Evolutionary conservation across 1,140 invertebrate genomes (phyloP), one percentile per base, ranked within the genome.

Genomic region (Lepidurus arcticus): DNA sequence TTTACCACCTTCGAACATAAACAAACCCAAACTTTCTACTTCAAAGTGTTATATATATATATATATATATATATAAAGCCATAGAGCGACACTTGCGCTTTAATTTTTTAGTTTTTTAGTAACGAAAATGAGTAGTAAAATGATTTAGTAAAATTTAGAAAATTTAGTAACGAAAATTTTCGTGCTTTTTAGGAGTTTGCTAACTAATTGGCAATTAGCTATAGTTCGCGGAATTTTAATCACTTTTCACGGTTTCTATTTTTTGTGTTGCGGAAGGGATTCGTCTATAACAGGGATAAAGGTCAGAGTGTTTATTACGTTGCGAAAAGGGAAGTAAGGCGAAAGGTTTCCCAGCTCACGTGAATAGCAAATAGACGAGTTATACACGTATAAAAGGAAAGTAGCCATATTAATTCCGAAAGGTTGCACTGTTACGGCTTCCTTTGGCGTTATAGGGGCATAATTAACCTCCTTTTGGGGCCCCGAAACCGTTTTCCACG

Each of bases 321-420:
- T 65, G 53, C 16, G 53, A 65, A n/a, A n/a, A n/a, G n/a, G n/a
- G n/a, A n/a, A 65, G 53, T 16, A 21, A 21, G 16, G 53, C n/a
- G 53, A 65, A 65, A 65, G 53, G 53, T 65, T 65, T 65, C 53
- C 53, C 53, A 65, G 53, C 53, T 65, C 53, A 65, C 53, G 53
- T 65, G 53, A 65, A 65, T 65, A 34, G 34, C 34, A 34, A 34
- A 1, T 34, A 65, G 53, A 65, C 53, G 53, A 65, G 13, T 65
- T 65, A 65, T 5, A 65, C 13, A 13, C 34, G 34, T 7, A 65
- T n/a, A 65, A 65, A 21, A 21, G 53, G 21, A 65, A 65, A 65
- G 53, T 65, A 65, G 53, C 53, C 53, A n/a, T 65, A 65, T 65
- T 21, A 65, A 21, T 65, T 65, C 53, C 53, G 16, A 4, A 47